These are phyloP conservation scores for Bradypodion pumilum DNA, from an alignment of 2,797 vertebrate genomes.

Conservation along the genomic window DNA sequence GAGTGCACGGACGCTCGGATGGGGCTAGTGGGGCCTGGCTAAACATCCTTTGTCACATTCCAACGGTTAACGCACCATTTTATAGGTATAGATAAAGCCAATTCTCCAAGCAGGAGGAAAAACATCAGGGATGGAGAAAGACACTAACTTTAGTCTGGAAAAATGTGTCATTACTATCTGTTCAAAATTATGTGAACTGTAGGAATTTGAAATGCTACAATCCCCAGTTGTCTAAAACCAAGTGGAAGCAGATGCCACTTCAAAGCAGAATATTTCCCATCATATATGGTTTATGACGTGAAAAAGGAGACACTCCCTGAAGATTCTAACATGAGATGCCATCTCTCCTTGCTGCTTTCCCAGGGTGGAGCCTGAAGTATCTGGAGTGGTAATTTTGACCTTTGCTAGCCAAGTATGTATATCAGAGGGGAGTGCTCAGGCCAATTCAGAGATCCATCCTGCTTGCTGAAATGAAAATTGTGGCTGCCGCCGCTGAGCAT, in stretches of 20 bases:
- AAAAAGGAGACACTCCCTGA: no score
- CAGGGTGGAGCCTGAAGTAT: neutral
- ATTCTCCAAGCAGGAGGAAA: neutral
- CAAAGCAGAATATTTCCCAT: slow-evolving; percentile 7
- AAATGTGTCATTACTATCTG: neutral
- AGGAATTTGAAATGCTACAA: neutral
- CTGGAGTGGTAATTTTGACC: neutral
- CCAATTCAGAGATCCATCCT: neutral
- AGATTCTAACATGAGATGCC: no score
- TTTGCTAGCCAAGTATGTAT: slow-evolving; percentile 5
- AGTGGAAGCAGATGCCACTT: neutral
- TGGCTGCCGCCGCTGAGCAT: no score
- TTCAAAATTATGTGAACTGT: neutral
- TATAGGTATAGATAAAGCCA: no score
- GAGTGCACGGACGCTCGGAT: no score
- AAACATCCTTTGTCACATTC: no score
- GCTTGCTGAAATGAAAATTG: neutral
- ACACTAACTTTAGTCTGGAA: neutral
- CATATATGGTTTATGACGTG: no score
- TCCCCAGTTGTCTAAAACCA: neutral
- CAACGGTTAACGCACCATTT: no score
- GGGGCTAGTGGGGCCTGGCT: no score
- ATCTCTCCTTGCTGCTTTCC: no score
- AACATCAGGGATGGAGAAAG: no score
- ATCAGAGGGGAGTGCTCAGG: neutral